These are phyloP conservation scores for Goniozus legneri DNA, from an alignment of 1,140 invertebrate genomes.

Conservation along the genomic window DNA sequence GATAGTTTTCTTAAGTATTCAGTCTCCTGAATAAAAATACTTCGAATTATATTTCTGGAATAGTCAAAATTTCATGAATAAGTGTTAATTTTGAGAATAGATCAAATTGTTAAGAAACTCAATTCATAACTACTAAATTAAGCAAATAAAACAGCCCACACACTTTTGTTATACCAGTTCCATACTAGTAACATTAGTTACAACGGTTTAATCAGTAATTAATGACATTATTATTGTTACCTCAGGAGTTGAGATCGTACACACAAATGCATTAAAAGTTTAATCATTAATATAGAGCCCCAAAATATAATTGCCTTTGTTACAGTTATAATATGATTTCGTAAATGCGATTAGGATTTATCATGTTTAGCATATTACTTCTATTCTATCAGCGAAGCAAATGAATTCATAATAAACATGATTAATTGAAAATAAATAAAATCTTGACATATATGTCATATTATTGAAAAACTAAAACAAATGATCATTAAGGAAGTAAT, in stretches of 20 bases:
- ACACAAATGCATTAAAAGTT: slow-evolving; percentile 32
- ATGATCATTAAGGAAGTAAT: neutral
- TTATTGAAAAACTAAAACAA: neutral
- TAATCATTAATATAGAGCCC: too few species aligned
- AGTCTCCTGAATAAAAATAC: too few species aligned
- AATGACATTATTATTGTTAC: slow-evolving; percentile 37
- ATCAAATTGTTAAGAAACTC: slow-evolving; percentile 1
- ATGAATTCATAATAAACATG: neutral
- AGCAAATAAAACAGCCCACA: slow-evolving; percentile 30
- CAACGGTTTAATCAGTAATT: slow-evolving; percentile 16
- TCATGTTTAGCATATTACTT: neutral
- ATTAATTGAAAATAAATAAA: neutral
- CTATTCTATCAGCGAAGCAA: neutral
- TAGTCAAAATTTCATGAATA: slow-evolving; percentile 3
- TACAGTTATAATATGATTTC: neutral
- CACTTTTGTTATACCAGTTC: slow-evolving; percentile 23
- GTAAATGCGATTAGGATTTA: neutral
- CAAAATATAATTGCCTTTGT: too few species aligned
- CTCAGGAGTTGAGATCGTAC: slow-evolving; percentile 54
- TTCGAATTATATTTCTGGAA: slow-evolving; percentile 4
- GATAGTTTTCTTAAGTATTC: neutral
- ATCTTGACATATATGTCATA: neutral
- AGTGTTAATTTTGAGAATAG: slow-evolving; percentile 1
- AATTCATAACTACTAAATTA: slow-evolving; percentile 18
- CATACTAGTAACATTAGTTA: slow-evolving; percentile 13